Evolutionary conservation across 1,140 invertebrate genomes (phyloP).

Genomic region (Drosophila triauraria): DNA sequence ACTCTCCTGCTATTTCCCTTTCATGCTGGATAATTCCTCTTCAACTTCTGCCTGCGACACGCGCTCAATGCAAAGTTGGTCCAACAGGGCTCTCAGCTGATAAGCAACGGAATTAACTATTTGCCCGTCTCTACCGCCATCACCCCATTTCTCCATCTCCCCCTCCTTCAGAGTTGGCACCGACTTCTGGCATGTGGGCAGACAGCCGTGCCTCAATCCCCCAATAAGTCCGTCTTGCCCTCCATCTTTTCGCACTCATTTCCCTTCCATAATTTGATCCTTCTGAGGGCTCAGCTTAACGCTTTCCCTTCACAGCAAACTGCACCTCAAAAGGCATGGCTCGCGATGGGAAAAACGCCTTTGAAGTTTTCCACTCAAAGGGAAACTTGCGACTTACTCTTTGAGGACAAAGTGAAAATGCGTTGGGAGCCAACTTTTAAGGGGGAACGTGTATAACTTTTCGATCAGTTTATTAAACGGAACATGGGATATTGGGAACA

Average conservation of each 20-base stretch:
- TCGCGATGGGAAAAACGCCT: constrained; percentile 6
- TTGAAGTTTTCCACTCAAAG: constrained; percentile 46
- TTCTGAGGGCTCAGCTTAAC: constrained; percentile 19
- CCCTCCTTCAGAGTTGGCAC: not conserved
- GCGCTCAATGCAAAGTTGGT: constrained; percentile 50
- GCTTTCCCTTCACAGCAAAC: constrained; percentile 9
- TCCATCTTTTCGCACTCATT: constrained; percentile 33
- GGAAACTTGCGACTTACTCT: constrained; percentile 40
- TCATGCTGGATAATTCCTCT: constrained; percentile 1
- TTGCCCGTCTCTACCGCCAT: not conserved
- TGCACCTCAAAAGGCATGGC: constrained; percentile 39
- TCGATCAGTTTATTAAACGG: constrained; percentile 42
- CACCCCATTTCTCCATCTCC: not conserved
- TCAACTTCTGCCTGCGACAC: constrained; percentile 35
- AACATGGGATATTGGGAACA: constrained; percentile 14
- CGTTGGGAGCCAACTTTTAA: constrained; percentile 19
- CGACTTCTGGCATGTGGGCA: constrained; percentile 39
- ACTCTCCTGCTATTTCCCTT: not conserved
- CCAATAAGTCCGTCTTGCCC: constrained; percentile 5
- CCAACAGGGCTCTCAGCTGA: constrained; percentile 37
- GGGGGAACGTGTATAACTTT: constrained; percentile 8
- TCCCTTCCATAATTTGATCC: constrained; percentile 37
- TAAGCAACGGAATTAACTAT: constrained; percentile 55
- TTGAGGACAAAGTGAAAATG: constrained; percentile 38
- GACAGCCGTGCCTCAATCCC: constrained; percentile 1